phyloP scores from a whole-genome alignment of 1,140 invertebrate genomes.

The Daktulosphaira vitifoliae region DNA sequence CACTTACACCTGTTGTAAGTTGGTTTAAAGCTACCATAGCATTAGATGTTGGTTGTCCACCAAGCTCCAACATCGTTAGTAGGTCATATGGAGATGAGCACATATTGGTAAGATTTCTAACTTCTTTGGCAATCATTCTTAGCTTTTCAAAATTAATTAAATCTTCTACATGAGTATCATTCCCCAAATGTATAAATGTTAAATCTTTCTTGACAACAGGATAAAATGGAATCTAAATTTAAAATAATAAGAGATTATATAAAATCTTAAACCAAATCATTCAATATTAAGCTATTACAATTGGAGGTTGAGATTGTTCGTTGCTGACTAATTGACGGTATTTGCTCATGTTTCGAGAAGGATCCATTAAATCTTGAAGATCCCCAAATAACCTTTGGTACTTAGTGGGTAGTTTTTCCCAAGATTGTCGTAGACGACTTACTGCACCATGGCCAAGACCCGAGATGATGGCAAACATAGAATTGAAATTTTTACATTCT shows the following conservation, averaged over 20 bases:
- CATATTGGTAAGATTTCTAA: constrained; percentile 88
- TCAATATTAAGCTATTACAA: constrained; percentile 49
- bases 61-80: constrained; percentile 40
- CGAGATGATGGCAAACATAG: constrained; percentile 98
- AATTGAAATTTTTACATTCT: constrained; percentile 99
- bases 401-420: constrained; percentile 95
- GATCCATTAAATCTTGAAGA: constrained; percentile 92
- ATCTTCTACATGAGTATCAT: constrained; percentile 86
- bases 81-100: constrained; percentile 88
- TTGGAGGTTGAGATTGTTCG: constrained; percentile 82
- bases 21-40: constrained; percentile 84
- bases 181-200: constrained; percentile 95
- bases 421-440: constrained; percentile 77
- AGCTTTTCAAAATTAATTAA: constrained; percentile 98
- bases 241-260: constrained; percentile 39
- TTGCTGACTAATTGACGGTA: constrained; percentile 87
- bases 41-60: constrained; percentile 74
- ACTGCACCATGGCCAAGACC: constrained; percentile 93
- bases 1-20: constrained; percentile 54
- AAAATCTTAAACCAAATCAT: constrained; percentile 46
- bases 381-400: constrained; percentile 89
- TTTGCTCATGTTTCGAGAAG: constrained; percentile 96
- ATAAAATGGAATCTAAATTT: constrained; percentile 90
- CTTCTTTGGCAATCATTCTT: constrained; percentile 96
- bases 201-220: constrained; percentile 95